Evolutionary conservation across 2,888 invertebrate species (phyloP).

Genomic region (Bruchidius siliquastri): DNA sequence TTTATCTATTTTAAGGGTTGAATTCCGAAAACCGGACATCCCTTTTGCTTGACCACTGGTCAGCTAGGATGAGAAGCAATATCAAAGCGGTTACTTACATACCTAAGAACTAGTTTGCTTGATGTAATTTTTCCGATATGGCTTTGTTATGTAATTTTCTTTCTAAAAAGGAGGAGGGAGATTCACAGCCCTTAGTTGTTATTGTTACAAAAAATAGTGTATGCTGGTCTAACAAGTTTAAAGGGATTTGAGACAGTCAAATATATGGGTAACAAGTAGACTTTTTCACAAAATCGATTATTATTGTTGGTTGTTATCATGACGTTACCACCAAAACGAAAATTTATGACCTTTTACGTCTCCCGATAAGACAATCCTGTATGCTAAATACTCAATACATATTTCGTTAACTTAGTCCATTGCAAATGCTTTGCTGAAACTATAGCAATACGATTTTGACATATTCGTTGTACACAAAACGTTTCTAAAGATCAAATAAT

Average conservation of each 20-base stretch:
- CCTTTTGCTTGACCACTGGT: slow-evolving; percentile 27
- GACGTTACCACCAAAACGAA: too few species aligned
- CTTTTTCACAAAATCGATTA: neutral
- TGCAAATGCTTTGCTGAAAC: too few species aligned
- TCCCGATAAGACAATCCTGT: too few species aligned
- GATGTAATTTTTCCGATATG: slow-evolving; percentile 32
- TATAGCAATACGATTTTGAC: too few species aligned
- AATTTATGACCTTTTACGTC: too few species aligned
- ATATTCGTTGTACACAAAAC: too few species aligned
- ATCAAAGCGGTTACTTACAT: slow-evolving; percentile 30
- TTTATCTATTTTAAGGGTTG: slow-evolving; percentile 27
- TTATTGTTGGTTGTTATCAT: neutral
- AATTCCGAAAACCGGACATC: slow-evolving; percentile 25
- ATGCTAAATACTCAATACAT: too few species aligned
- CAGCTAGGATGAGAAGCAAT: slow-evolving; percentile 15
- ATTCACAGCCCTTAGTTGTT: neutral
- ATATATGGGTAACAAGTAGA: neutral
- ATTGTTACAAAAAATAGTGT: neutral
- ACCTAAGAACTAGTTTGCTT: slow-evolving; percentile 31
- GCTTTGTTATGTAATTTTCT: slow-evolving; percentile 24
- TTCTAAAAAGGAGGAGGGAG: slow-evolving; percentile 24
- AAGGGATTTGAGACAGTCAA: neutral
- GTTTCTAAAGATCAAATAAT: too few species aligned
- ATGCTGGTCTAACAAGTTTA: neutral
- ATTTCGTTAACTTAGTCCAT: too few species aligned